Base-by-base conservation (phyloP, 2,888 invertebrate species). In the Melangyna quadrimaculata region DNA sequence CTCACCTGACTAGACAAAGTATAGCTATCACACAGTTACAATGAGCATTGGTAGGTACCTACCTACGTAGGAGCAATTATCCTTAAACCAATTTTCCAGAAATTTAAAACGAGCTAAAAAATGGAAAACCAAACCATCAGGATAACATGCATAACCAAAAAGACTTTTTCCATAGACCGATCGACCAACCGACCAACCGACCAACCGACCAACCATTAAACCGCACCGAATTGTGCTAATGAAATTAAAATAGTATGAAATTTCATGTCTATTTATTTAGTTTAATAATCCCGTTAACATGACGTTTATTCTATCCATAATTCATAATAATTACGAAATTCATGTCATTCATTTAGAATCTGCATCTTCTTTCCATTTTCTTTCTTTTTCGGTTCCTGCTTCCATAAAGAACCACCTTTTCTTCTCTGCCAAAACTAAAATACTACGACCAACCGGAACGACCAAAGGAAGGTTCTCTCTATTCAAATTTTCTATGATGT, bases 201-300 rank as follows among this genome's bases (percentile, higher is more conserved):
- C 10, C 9, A 22, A 37, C 35, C 37, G 57, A 65, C 65, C 65
- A 12, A 72, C 72, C 84, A 77, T 86, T 80, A 81, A 74, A 87
- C 78, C 77, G n/a, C 71, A 87, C 78, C 78, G 71, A 82, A 87
- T 87, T 87, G 82, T 82, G 82, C 87, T 87, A 87, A 87, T 87
- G 87, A 87, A 87, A 87, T 87, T 87, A 87, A 87, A 87, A 87
- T 82, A 78, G 74, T 87, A 87, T 87, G 87, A 81, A 87, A 87
- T 87, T 86, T 87, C 87, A 82, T 78, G 78, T 87, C 87, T 82
- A 87, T 87, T 87, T 87, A 78, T 87, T 87, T 87, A 87, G 87
- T 87, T 87, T 87, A 82, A 82, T 78, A 87, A 78, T 82, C 78
- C 82, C 82, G 86, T 86, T 86, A 86, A 81, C 84, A 86, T 72